phyloP scores from a whole-genome alignment of 2,797 vertebrate genomes.

The Amniataba percoides region DNA sequence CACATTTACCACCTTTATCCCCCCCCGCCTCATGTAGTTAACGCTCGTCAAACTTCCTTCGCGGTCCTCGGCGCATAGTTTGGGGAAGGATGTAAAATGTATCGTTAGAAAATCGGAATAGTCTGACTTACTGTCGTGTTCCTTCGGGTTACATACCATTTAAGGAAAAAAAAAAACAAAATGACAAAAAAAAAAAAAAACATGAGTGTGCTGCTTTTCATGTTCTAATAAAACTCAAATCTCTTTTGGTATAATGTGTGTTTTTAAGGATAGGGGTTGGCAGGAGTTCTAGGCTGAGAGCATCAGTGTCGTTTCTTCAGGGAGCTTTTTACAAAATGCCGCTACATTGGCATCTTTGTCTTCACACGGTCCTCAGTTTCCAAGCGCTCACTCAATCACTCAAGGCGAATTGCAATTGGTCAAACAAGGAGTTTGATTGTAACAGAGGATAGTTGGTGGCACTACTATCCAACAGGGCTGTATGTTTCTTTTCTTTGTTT shows the following conservation, averaged over 20 bases:
- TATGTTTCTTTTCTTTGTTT: constrained; percentile 28
- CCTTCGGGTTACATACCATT: constrained; percentile 68
- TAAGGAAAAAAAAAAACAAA: constrained; percentile 48
- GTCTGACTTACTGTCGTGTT: constrained; percentile 63
- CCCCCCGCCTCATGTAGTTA: constrained; percentile 22
- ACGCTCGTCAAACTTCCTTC: constrained; percentile 43
- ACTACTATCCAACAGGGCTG: constrained; percentile 74
- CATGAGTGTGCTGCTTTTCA: constrained; percentile 79
- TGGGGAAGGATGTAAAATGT: constrained; percentile 60
- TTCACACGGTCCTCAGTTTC: constrained; percentile 61
- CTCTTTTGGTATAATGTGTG: constrained; percentile 55
- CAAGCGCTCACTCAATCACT: constrained; percentile 64
- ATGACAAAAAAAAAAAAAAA: constrained; percentile 46
- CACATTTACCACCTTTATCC: constrained; percentile 16
- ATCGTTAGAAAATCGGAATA: constrained; percentile 53
- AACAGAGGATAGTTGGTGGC: constrained; percentile 66
- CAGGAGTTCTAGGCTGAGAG: constrained; percentile 72
- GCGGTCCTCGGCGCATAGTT: constrained; percentile 57
- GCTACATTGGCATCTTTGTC: constrained; percentile 66
- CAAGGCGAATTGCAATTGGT: constrained; percentile 61
- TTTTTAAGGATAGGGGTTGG: constrained; percentile 65
- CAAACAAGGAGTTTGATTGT: constrained; percentile 72
- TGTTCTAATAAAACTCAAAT: constrained; percentile 66
- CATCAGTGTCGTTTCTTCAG: constrained; percentile 80
- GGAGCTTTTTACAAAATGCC: constrained; percentile 81